These are phyloP conservation scores for Yponomeuta plumbellus DNA, from an alignment of 2,888 invertebrate species.

Conservation along the genomic window DNA sequence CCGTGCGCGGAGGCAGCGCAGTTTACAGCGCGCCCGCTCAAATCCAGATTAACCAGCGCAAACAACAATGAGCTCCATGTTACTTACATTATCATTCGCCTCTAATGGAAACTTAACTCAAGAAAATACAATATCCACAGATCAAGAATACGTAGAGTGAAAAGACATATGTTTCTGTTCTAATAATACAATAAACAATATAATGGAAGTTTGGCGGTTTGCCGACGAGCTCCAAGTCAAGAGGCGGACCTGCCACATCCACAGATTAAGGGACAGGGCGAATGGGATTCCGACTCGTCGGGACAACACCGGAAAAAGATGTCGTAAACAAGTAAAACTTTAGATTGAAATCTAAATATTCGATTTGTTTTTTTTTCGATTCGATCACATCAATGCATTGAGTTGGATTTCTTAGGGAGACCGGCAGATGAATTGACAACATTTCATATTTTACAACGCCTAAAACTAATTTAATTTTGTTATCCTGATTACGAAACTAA, in stretches of 20 bases:
- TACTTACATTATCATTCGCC: constrained; percentile 6
- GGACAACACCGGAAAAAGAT: not conserved
- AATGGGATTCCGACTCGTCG: not conserved
- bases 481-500: too few species aligned
- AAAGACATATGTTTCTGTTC: not conserved
- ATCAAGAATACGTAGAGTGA: not conserved
- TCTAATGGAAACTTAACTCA: constrained; percentile 8
- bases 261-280: not conserved
- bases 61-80: constrained; percentile 8
- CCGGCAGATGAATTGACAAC: too few species aligned
- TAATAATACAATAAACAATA: not conserved
- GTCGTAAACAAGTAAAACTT: not conserved
- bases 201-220: not conserved
- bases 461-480: too few species aligned
- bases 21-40: constrained; percentile 6
- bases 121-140: not conserved
- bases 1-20: not conserved
- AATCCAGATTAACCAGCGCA: constrained; percentile 17
- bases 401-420: not conserved
- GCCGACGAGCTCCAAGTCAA: not conserved
- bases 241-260: not conserved
- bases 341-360: not conserved
- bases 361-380: not conserved
- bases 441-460: too few species aligned
- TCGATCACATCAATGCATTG: not conserved